Base-by-base conservation (phyloP, 2,797 vertebrate species). In the Gymnopithys bicolor region DNA sequence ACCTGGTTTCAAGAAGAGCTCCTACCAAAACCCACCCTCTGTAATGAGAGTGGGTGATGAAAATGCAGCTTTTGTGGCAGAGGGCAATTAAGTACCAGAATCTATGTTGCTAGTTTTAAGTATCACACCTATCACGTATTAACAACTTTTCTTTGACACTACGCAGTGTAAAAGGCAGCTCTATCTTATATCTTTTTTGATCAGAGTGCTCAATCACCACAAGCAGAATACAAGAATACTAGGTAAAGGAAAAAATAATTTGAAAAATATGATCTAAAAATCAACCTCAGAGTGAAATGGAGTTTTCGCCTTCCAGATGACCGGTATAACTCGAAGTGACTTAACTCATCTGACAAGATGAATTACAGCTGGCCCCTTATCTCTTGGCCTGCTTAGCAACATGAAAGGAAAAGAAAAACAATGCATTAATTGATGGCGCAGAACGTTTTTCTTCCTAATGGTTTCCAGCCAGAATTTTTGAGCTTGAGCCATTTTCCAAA, bases 371-470 rank as follows among this genome's bases (percentile, higher is more conserved):
- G 92, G 90, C 79, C 91, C 89, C 93, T 93, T 96, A 96, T 96
- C 96, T 96, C 89, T 95, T 87, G 92, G 94, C 89, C 84, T 94
- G 94, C 85, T 92, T 89, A 89, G 90, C 81, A 89, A 97, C 92
- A 96, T 96, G 79, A 96, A 96, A 97, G 91, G 83, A 86, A 60
- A 94, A 93, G 92, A 97, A 95, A 95, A 95, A 96, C 94, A 97
- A 96, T 90, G 83, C 89, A 95, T 95, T 96, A 96, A 96, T 95
- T 97, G 94, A 96, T 90, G 76, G 64, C n/a, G 46, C 55, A 89
- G 85, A 93, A 89, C 27, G 21, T 84, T 94, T 95, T 94, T 95
- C 89, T 91, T 95, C 77, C 92, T 97, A 95, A 97, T 97, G 94
- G 76, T 94, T 97, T 95, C 95, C 95, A 96, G 96, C 66, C 89